Evolutionary conservation across 2,888 invertebrate species (phyloP).

Genomic region (Leucoma salicis): DNA sequence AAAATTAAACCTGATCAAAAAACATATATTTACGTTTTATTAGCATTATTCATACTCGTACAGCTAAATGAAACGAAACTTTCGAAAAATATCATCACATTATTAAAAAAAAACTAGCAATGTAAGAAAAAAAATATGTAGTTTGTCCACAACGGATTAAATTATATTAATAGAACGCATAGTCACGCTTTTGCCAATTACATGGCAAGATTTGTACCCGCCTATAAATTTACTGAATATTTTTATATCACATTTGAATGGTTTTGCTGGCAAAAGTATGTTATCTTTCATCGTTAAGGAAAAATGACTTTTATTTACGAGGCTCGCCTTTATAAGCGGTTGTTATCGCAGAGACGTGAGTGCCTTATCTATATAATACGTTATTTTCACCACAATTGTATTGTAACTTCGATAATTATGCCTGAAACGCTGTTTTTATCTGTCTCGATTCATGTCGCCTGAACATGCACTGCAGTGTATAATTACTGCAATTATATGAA

Average conservation of each 20-base stretch:
- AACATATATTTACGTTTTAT: no score
- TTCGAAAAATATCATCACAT: no score
- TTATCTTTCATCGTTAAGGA: not conserved
- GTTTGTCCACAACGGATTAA: no score
- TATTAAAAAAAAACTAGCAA: no score
- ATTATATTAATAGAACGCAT: no score
- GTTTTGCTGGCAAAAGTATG: not conserved
- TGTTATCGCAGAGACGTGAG: conserved; percentile 51
- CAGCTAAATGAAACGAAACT: no score
- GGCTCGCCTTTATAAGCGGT: conserved; percentile 41
- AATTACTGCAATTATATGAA: conserved; percentile 18
- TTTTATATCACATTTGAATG: conserved; percentile 14
- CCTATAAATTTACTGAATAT: no score
- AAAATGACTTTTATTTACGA: not conserved
- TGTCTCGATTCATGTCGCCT: conserved; percentile 36
- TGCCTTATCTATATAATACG: conserved; percentile 58
- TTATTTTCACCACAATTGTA: conserved; percentile 54
- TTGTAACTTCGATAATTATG: conserved; percentile 40
- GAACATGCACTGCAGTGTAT: conserved; percentile 23
- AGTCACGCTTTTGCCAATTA: no score
- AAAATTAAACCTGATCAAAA: no score
- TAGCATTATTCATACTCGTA: no score
- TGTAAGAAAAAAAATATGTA: no score
- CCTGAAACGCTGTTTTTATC: conserved; percentile 39
- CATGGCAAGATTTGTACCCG: no score